phyloP scores from a whole-genome alignment of 2,113 vertebrate species.

The Astur gentilis region DNA sequence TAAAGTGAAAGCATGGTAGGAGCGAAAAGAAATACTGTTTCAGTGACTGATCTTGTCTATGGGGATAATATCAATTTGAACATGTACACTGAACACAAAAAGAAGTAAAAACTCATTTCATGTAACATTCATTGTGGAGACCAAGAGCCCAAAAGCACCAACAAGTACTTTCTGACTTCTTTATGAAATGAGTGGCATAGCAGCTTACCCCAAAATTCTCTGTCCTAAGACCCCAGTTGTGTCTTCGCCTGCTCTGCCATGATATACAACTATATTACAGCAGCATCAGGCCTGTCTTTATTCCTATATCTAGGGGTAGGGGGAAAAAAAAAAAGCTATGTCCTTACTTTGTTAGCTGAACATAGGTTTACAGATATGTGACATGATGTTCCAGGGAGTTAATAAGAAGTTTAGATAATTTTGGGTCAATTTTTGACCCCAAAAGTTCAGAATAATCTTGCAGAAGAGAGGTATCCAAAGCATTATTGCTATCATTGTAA shows the following conservation, averaged over 20 bases:
- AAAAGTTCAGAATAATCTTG: neutral
- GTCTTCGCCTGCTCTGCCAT: neutral
- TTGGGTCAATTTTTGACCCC: neutral
- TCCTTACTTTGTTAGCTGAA: neutral
- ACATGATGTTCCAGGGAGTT: neutral
- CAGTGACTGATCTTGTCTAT: neutral
- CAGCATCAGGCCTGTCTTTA: neutral
- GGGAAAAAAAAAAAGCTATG: rapidly evolving
- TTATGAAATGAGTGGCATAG: neutral
- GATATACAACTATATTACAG: neutral
- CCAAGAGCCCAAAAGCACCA: neutral
- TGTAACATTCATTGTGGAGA: neutral
- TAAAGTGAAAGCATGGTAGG: neutral
- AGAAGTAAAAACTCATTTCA: neutral
- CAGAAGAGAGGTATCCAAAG: neutral
- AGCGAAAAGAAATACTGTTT: neutral
- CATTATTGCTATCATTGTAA: neutral
- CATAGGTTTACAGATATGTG: neutral
- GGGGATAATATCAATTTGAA: neutral
- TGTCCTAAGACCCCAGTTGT: neutral
- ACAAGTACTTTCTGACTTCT: neutral
- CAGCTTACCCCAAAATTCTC: neutral
- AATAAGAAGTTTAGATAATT: neutral
- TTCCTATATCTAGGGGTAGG: rapidly evolving
- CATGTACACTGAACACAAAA: neutral